Evolutionary conservation across 2,113 vertebrate species (phyloP).

Genomic region (Calyptomena viridis): DNA sequence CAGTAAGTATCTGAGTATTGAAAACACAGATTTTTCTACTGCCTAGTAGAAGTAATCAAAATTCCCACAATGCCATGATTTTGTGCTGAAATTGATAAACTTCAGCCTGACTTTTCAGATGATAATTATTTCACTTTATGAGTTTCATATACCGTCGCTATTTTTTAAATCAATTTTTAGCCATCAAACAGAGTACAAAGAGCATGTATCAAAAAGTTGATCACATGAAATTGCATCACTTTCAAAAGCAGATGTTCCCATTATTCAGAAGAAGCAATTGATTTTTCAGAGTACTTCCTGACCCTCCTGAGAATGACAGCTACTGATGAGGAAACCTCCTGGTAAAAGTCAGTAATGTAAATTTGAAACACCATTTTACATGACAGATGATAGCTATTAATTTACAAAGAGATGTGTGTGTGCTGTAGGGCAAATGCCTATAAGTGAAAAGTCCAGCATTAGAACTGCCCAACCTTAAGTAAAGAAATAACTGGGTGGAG

Average conservation of each 20-base stretch:
- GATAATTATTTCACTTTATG: neutral
- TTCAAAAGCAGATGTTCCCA: conserved; percentile 19
- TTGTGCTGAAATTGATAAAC: neutral
- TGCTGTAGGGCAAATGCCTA: neutral
- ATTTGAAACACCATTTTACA: conserved; percentile 23
- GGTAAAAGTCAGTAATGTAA: conserved; percentile 14
- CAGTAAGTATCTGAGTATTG: neutral
- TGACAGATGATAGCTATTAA: conserved; percentile 49
- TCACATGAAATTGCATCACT: neutral
- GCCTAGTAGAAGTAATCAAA: neutral
- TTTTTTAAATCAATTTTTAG: neutral
- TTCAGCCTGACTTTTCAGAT: neutral
- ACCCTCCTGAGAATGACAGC: conserved; percentile 30
- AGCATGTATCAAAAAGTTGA: neutral
- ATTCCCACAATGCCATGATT: neutral
- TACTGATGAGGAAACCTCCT: conserved; percentile 27
- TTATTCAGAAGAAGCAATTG: conserved; percentile 27
- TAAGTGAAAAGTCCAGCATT: neutral
- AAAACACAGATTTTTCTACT: neutral
- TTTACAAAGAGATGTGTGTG: neutral
- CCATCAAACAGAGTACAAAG: neutral
- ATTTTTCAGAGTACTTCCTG: conserved; percentile 29
- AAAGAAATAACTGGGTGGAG: neutral
- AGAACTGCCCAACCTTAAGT: neutral
- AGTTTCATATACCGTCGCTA: fast-evolving